Base-by-base conservation (phyloP, 2,113 vertebrate species). In the Spilogale gracilis region DNA sequence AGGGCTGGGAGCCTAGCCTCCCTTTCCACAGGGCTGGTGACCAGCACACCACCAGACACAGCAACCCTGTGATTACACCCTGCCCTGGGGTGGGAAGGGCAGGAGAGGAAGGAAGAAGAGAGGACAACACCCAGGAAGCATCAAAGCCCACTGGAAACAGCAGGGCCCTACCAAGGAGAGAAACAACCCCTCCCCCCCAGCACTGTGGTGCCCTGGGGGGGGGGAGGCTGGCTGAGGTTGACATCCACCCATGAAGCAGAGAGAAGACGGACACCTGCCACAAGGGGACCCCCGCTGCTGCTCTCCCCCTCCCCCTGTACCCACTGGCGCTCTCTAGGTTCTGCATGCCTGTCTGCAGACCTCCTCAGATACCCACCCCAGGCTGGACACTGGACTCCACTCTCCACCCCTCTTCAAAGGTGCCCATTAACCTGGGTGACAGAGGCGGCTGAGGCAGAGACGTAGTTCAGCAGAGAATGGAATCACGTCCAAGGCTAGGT, bases 71-170 rank as follows among this genome's bases (percentile, higher is more conserved):
- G 73, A 97, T 94, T 84, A 95, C 27, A 65, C 61, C 79, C 84
- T 81, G 78, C 76, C 85, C 84, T 61, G 43, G 16, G 73, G 63
- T 11, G 86, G 94, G 78, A 79, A 92, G 92, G 93, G 88, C 73
- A 89, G 89, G 81, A 69, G 93, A 71, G 89, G 95, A 96, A 92
- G 96, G 89, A 96, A 92, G 93, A 54, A 86, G 76, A 18, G n/a
- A 95, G 91, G 85, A 76, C 93, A 93, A 83, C 93, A 95, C 85
- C 93, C 6, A 0, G 65, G 78, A 89, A 85, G 69, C 69, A 52
- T 88, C 58, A 87, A 73, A 58, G 67, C 67, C 78, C 67, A 71
- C 94, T 87, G 0, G 0, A 89, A 96, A 96, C 25, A 96, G 92
- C 79, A 87, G 45, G 52, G 83, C 83, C n/a, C 4, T 12, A 83